Conservation (phyloP, 2,888 invertebrate species). For the Octonoba sinensis region DNA sequence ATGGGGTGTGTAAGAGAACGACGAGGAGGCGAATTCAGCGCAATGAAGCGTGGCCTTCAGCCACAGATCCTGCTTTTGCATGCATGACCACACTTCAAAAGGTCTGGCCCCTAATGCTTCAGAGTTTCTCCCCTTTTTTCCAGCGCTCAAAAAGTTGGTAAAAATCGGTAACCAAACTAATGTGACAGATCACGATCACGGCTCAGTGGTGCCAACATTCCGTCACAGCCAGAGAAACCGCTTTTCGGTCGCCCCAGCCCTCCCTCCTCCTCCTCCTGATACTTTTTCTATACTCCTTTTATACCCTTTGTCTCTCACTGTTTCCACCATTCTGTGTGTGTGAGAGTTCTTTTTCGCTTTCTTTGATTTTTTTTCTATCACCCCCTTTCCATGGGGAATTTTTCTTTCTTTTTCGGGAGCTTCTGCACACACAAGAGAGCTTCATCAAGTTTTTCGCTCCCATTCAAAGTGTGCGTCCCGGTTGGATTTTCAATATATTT, state of each 20-base stretch:
- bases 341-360: constrained; percentile 22
- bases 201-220: constrained; percentile 63
- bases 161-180: constrained; percentile 65
- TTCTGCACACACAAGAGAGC: constrained; percentile 43
- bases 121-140: constrained; percentile 41
- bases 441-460: constrained; percentile 49
- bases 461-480: background rate
- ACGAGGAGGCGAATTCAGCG: constrained; percentile 53
- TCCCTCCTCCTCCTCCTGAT: constrained; percentile 6
- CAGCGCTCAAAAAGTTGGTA: constrained; percentile 61
- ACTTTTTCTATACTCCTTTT: constrained; percentile 49
- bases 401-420: background rate
- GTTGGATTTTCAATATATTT: background rate
- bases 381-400: constrained; percentile 5
- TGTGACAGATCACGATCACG: constrained; percentile 62
- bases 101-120: constrained; percentile 50
- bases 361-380: constrained; percentile 17
- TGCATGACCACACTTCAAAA: constrained; percentile 64
- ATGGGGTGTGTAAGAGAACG: constrained; percentile 36
- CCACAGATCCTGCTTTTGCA: constrained; percentile 62
- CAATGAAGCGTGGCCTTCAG: constrained; percentile 54
- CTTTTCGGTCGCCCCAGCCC: constrained; percentile 19
- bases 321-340: constrained; percentile 53
- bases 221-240: constrained; percentile 47
- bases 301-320: constrained; percentile 49